Evolutionary conservation across 1,140 invertebrate genomes (phyloP).

Genomic region (Cotesia typhae): DNA sequence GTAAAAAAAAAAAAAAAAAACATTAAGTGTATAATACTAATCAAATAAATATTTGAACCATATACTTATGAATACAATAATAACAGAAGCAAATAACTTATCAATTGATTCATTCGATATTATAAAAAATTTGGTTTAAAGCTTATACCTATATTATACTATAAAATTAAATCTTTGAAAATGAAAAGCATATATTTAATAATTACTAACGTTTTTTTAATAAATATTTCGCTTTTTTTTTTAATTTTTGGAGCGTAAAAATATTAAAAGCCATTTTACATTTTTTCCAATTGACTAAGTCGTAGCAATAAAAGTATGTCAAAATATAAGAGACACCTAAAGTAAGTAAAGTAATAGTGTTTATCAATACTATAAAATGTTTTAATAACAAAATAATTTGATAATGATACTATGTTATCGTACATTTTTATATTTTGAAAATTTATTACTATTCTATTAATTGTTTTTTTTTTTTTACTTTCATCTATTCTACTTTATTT

Average conservation of each 20-base stretch:
- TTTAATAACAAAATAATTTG: not conserved
- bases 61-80: not conserved
- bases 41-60: not conserved
- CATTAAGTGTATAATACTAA: not conserved
- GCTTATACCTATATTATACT: not conserved
- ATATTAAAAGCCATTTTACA: slow-evolving; percentile 1
- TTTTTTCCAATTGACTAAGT: slow-evolving; percentile 3
- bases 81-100: slow-evolving; percentile 14
- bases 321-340: not conserved
- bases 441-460: slow-evolving; percentile 23
- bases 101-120: not conserved
- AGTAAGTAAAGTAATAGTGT: not conserved
- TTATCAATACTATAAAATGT: not conserved
- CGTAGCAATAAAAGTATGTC: slow-evolving; percentile 11
- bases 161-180: not conserved
- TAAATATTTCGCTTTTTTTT: not conserved
- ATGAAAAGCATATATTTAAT: not conserved
- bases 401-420: slow-evolving; percentile 15
- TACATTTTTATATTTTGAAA: slow-evolving; percentile 1
- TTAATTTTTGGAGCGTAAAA: not conserved
- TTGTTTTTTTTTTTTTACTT: slow-evolving; percentile 30
- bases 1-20: too few relatives aligned
- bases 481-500: slow-evolving; percentile 21
- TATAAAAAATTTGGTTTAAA: slow-evolving; percentile 10
- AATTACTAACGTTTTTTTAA: not conserved